Percentiles rank a stretch among this genome's conserved stretches.
Conservation (phyloP, 2,888 invertebrate genomes). For the Yponomeuta evonymella region DNA sequence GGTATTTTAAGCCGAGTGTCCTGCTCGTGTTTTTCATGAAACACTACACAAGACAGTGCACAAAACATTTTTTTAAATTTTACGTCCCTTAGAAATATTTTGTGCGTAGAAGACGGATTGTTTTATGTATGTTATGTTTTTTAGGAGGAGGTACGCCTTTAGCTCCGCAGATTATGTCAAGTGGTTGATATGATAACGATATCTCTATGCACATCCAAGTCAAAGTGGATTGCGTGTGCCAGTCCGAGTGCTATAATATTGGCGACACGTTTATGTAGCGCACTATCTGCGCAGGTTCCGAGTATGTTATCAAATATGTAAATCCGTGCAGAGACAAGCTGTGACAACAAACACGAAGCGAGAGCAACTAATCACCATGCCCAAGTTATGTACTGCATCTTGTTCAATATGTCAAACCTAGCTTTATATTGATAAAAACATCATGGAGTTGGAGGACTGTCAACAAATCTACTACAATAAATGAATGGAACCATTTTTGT, state of each 20-base stretch:
- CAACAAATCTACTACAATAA: too few relatives aligned
- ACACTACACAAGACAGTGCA: too few relatives aligned
- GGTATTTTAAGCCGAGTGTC: too few relatives aligned
- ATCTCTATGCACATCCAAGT: not conserved
- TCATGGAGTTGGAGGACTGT: too few relatives aligned
- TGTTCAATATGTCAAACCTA: not conserved
- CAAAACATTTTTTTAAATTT: too few relatives aligned
- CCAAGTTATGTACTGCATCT: not conserved
- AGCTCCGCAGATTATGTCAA: not conserved
- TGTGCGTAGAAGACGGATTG: too few relatives aligned
- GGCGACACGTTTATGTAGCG: not conserved
- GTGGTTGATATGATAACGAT: not conserved
- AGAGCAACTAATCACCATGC: not conserved
- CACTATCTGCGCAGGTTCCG: not conserved
- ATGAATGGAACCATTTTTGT: too few relatives aligned
- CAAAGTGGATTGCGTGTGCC: not conserved
- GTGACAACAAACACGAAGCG: not conserved
- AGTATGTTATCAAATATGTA: not conserved
- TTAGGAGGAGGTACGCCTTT: not conserved
- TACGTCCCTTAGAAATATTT: too few relatives aligned
- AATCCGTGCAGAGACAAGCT: not conserved
- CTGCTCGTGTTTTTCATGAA: too few relatives aligned
- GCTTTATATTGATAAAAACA: too few relatives aligned
- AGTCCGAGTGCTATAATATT: not conserved
- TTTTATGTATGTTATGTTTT: not conserved